A percentile compares a stretch with the other conserved stretches of the same genome.
phyloP scores from a whole-genome alignment of 2,888 invertebrate genomes.

The Noctua janthe region DNA sequence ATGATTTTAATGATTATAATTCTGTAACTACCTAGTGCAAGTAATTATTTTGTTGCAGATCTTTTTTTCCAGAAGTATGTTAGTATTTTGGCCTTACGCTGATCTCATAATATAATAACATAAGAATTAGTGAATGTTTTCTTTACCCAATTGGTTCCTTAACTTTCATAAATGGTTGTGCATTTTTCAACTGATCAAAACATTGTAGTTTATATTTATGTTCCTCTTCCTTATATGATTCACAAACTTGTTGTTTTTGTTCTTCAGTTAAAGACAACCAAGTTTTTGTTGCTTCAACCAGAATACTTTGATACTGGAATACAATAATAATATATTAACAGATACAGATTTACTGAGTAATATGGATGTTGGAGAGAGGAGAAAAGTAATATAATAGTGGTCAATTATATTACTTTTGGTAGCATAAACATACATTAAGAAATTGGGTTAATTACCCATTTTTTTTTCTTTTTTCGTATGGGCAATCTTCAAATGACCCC shows the following conservation, averaged over 20 bases:
- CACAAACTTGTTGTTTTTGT: conserved; percentile 76
- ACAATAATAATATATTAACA: too few species aligned
- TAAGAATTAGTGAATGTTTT: neutral
- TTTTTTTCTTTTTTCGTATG: too few species aligned
- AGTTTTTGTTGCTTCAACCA: conserved; percentile 78
- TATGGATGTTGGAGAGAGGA: neutral
- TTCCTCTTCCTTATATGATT: conserved; percentile 73
- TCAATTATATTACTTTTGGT: neutral
- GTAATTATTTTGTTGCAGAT: neutral
- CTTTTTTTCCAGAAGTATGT: neutral
- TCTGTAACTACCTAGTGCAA: neutral
- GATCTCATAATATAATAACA: neutral
- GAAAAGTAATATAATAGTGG: too few species aligned
- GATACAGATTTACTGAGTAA: neutral
- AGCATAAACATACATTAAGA: too few species aligned
- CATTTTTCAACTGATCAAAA: conserved; percentile 75
- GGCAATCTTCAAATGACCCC: too few species aligned
- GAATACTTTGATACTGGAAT: conserved; percentile 69
- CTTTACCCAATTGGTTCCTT: conserved; percentile 62
- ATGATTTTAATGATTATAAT: too few species aligned
- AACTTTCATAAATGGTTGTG: conserved; percentile 77
- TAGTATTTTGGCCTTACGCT: neutral
- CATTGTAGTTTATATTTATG: conserved; percentile 67
- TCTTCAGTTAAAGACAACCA: conserved; percentile 78
- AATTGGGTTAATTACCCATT: too few species aligned